Percentiles rank a stretch among this genome's conserved stretches.
Evolutionary conservation across 1,140 invertebrate genomes (phyloP).

Genomic region (Scylla paramamosain): DNA sequence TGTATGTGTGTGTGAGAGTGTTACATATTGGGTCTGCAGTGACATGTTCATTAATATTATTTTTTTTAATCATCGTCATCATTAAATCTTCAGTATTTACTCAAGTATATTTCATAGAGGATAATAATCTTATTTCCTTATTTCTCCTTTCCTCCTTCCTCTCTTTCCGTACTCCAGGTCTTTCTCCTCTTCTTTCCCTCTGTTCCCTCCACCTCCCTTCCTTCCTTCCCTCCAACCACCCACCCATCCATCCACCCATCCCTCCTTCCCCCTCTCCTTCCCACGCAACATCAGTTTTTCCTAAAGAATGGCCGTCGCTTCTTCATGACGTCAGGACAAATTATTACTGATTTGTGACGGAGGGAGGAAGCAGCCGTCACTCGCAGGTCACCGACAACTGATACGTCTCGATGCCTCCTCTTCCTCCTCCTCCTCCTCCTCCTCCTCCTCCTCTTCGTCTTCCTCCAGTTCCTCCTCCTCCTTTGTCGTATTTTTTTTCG

Average conservation of each 20-base stretch:
- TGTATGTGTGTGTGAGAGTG: background rate
- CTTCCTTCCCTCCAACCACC: background rate
- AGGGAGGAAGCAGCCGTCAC: background rate
- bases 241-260: background rate
- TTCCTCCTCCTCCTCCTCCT: slow-evolving; percentile 12
- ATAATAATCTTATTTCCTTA: too few relatives aligned
- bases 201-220: background rate
- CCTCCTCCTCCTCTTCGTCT: background rate
- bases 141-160: background rate
- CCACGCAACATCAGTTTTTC: slow-evolving; percentile 8
- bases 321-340: background rate
- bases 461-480: background rate
- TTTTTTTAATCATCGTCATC: background rate
- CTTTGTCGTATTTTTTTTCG: background rate
- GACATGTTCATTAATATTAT: background rate
- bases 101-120: too few relatives aligned
- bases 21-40: background rate
- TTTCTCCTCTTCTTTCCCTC: background rate
- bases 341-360: background rate
- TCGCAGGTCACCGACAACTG: background rate
- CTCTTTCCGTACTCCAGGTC: background rate
- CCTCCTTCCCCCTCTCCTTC: background rate
- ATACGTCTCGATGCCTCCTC: background rate
- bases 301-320: slow-evolving; percentile 19
- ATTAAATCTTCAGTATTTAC: too few relatives aligned